phyloP scores from a whole-genome alignment of 64 coral and sea anemone genomes.

The Pocillopora damicornis region DNA sequence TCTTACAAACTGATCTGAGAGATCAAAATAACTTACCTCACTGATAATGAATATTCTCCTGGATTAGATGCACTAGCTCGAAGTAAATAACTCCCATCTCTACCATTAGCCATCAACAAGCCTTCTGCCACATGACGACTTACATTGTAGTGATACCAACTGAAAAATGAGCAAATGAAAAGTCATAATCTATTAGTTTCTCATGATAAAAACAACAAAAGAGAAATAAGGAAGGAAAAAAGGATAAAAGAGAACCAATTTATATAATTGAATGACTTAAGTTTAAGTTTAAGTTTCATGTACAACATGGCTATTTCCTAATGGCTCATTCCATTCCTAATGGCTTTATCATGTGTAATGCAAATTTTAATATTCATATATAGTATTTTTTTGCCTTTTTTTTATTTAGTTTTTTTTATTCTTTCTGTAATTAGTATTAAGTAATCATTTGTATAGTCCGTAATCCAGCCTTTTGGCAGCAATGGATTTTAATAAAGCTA shows the following conservation, averaged over 20 bases:
- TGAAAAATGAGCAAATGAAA: constrained; percentile 6
- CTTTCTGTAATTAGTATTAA: no score
- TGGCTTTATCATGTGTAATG: no score
- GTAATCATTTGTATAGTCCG: no score
- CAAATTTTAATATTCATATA: no score
- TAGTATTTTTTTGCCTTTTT: no score
- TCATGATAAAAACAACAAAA: not conserved
- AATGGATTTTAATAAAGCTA: no score
- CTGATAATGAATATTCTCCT: constrained; percentile 90
- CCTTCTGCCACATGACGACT: constrained; percentile 84
- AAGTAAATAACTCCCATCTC: constrained; percentile 94
- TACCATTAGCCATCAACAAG: constrained; percentile 88
- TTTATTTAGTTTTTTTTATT: no score
- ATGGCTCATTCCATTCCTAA: no score
- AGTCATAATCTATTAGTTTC: not conserved
- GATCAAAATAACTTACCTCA: constrained; percentile 49
- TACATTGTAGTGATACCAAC: constrained; percentile 86
- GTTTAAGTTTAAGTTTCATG: no score
- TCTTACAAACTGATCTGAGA: not conserved
- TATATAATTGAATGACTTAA: no score
- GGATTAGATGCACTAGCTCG: constrained; percentile 74
- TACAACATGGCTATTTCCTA: no score
- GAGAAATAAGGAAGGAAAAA: not conserved
- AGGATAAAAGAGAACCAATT: not conserved
- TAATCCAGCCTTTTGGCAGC: no score